These are phyloP conservation scores for Ciconia boyciana DNA, from an alignment of 2,113 vertebrate genomes.

Conservation along the genomic window DNA sequence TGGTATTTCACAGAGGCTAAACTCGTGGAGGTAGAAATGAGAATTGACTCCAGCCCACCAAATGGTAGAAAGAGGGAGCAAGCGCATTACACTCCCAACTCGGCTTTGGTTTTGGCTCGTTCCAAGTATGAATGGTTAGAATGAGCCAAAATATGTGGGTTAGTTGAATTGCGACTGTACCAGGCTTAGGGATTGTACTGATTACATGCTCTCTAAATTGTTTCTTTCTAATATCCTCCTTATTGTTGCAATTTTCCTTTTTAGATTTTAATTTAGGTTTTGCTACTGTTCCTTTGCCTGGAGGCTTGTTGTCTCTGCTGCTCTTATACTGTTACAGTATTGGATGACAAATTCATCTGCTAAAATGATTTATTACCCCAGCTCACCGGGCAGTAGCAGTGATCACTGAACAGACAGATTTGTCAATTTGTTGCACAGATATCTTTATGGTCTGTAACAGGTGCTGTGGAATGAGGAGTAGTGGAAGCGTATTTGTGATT, in stretches of 20 bases:
- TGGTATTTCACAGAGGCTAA: conserved; percentile 13
- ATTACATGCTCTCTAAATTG: conserved; percentile 15
- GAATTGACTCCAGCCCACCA: conserved; percentile 23
- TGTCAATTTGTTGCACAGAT: conserved; percentile 38
- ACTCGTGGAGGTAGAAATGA: neutral
- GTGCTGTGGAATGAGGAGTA: neutral
- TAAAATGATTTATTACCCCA: conserved; percentile 66
- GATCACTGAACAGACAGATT: conserved; percentile 36
- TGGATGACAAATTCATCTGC: conserved; percentile 62
- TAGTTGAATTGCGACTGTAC: conserved; percentile 32
- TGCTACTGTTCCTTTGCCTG: conserved; percentile 19
- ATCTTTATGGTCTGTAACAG: conserved; percentile 28
- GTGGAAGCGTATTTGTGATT: neutral
- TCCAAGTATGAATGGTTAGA: neutral
- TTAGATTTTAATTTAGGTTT: conserved; percentile 39
- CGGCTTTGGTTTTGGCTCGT: conserved; percentile 18
- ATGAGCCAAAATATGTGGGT: conserved; percentile 36
- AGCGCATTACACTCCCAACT: neutral
- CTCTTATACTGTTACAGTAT: conserved; percentile 20
- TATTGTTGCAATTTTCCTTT: conserved; percentile 16
- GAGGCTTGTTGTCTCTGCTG: conserved; percentile 22
- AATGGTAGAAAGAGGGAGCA: conserved; percentile 4
- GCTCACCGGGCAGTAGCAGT: conserved; percentile 11
- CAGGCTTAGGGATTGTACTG: conserved; percentile 46
- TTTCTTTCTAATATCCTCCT: conserved; percentile 12